These are phyloP conservation scores for Melipona bicolor DNA, from an alignment of 2,888 invertebrate genomes.

Conservation along the genomic window DNA sequence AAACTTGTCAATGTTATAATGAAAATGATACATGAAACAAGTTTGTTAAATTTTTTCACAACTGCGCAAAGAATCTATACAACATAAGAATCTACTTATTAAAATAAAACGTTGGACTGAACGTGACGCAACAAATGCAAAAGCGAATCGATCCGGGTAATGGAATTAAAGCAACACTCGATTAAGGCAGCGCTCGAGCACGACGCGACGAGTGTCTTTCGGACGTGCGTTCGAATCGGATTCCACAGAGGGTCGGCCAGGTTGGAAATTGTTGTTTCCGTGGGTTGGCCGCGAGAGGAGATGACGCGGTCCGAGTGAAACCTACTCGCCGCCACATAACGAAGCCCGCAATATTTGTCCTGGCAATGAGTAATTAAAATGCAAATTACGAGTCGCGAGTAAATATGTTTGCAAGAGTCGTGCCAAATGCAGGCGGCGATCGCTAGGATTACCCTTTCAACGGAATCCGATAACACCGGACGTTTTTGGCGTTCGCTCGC, in stretches of 20 bases:
- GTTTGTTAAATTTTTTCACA: too few species aligned
- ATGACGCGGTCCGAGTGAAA: constrained; percentile 52
- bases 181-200: neutral
- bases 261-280: constrained; percentile 43
- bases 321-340: constrained; percentile 67
- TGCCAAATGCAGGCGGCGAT: constrained; percentile 70
- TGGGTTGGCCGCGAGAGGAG: constrained; percentile 35
- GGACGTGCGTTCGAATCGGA: neutral
- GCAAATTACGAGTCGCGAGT: constrained; percentile 75
- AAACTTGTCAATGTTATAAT: too few species aligned
- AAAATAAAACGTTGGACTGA: too few species aligned
- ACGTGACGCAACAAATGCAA: too few species aligned
- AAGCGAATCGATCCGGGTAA: neutral
- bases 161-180: neutral
- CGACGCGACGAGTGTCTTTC: neutral
- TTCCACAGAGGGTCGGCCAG: neutral
- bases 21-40: too few species aligned
- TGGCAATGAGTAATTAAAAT: constrained; percentile 80
- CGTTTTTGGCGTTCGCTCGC: constrained; percentile 33
- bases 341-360: constrained; percentile 77
- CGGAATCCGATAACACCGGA: constrained; percentile 54
- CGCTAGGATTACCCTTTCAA: constrained; percentile 69
- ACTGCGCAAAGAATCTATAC: too few species aligned
- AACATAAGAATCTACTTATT: too few species aligned
- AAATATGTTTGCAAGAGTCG: constrained; percentile 76